Conservation (phyloP, 2,888 invertebrate genomes). For the Acronicta psi region DNA sequence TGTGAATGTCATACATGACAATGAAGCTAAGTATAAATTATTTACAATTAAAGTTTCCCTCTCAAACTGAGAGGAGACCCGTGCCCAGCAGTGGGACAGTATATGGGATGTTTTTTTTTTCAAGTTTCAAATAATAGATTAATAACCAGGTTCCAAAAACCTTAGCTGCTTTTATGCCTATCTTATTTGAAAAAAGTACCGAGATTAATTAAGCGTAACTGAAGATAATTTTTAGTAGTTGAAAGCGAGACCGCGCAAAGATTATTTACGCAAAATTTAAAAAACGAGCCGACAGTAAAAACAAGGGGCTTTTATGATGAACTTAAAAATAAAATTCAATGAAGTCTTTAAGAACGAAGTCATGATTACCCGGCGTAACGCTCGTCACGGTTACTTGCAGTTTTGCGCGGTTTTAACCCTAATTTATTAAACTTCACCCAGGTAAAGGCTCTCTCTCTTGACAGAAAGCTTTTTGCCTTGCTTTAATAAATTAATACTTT, state of each 20-base stretch:
- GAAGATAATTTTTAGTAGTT: too few species aligned
- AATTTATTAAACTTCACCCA: constrained; percentile 57
- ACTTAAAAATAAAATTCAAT: constrained; percentile 39
- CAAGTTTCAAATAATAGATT: too few species aligned
- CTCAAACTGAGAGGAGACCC: too few species aligned
- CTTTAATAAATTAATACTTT: constrained; percentile 22
- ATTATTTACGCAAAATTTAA: constrained; percentile 7
- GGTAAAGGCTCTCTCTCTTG: constrained; percentile 51
- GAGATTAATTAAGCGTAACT: too few species aligned
- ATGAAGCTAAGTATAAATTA: too few species aligned
- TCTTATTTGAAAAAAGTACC: too few species aligned
- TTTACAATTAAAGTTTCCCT: too few species aligned
- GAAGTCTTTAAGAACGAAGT: constrained; percentile 47
- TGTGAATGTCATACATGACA: too few species aligned
- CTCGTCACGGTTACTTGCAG: constrained; percentile 63
- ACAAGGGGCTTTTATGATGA: constrained; percentile 22
- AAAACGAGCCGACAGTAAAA: constrained; percentile 17
- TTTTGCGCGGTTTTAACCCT: constrained; percentile 55
- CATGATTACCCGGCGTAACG: constrained; percentile 34
- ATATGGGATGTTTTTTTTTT: too few species aligned
- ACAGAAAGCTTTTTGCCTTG: constrained; percentile 50
- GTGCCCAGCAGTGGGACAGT: too few species aligned
- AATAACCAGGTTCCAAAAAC: too few species aligned
- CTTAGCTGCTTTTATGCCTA: too few species aligned
- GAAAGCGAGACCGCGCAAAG: not conserved